phyloP scores from a whole-genome alignment of 64 coral and sea anemone genomes.

The Catalaphyllia jardinei region DNA sequence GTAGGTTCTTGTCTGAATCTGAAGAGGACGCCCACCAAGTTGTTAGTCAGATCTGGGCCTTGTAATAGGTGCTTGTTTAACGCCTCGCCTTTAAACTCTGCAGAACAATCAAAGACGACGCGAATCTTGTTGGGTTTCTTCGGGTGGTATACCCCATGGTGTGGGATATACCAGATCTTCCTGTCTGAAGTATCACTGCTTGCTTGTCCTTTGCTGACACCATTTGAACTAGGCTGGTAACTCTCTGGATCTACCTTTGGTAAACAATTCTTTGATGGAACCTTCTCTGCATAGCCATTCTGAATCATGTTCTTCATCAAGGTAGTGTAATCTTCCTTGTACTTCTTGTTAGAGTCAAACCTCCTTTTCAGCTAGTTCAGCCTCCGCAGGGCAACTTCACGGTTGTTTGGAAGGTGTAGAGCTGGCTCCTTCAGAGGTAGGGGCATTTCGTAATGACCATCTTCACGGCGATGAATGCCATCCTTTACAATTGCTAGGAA shows the following conservation, averaged over 20 bases:
- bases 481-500: too few species aligned
- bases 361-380: too few species aligned
- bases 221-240: background rate
- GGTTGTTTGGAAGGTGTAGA: too few species aligned
- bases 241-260: constrained; percentile 1
- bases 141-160: background rate
- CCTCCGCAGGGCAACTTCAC: too few species aligned
- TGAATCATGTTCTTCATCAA: too few species aligned
- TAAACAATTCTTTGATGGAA: constrained; percentile 17
- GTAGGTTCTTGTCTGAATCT: constrained; percentile 49
- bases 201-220: too few species aligned
- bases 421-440: too few species aligned
- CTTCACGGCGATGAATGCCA: too few species aligned
- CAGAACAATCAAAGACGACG: constrained; percentile 30
- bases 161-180: background rate
- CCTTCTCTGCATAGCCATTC: too few species aligned
- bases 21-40: constrained; percentile 26
- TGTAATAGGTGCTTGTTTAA: constrained; percentile 29
- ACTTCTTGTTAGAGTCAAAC: too few species aligned
- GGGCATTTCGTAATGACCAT: too few species aligned
- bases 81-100: constrained; percentile 16
- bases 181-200: constrained; percentile 2
- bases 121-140: background rate
- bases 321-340: too few species aligned
- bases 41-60: constrained; percentile 52